Conservation (phyloP, 2,113 vertebrate genomes). For the Bubalus kerabau region DNA sequence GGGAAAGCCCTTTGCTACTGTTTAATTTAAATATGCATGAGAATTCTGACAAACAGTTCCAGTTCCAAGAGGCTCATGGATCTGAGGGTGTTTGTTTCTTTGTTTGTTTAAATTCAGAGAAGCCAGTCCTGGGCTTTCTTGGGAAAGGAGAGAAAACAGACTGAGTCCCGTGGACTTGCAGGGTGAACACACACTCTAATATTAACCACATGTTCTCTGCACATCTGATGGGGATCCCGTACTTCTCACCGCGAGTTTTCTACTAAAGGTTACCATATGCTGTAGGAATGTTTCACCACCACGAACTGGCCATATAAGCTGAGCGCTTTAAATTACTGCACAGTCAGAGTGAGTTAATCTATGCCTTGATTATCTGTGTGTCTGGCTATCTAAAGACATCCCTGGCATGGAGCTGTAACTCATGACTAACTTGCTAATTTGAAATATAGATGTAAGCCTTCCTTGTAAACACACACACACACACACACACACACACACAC, state of each 20-base stretch:
- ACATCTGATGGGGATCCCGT: constrained; percentile 29
- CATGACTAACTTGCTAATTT: constrained; percentile 27
- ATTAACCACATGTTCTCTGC: constrained; percentile 43
- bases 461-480: neutral
- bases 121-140: neutral
- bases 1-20: neutral
- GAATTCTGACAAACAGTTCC: neutral
- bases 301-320: neutral
- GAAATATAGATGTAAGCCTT: constrained; percentile 21
- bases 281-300: constrained; percentile 62
- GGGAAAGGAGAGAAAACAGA: neutral
- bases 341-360: constrained; percentile 58
- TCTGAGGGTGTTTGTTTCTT: neutral
- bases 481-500: neutral
- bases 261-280: constrained; percentile 63
- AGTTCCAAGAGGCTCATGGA: neutral
- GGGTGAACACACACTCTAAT: neutral
- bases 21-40: neutral
- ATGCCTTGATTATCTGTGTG: constrained; percentile 58
- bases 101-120: neutral
- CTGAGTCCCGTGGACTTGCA: neutral
- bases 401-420: constrained; percentile 47
- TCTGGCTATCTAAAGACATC: constrained; percentile 45
- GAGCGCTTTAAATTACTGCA: constrained; percentile 55
- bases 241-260: constrained; percentile 33